Percentiles rank a stretch among this genome's conserved stretches.
phyloP scores from a whole-genome alignment of 2,888 invertebrate genomes.

The Drosophila kambysellisi region DNA sequence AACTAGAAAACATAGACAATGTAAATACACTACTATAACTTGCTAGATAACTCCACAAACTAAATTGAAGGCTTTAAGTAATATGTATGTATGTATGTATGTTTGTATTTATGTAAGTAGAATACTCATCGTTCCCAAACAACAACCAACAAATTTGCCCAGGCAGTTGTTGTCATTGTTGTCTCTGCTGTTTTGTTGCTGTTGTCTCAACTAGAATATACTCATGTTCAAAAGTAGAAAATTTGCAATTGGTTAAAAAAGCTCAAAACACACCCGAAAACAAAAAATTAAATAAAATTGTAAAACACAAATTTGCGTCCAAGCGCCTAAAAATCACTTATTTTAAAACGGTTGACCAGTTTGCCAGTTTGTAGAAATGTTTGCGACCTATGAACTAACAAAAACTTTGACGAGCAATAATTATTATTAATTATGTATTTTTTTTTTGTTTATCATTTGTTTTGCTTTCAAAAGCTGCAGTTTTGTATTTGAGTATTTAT shows the following conservation, averaged over 20 bases:
- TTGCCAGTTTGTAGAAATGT: constrained; percentile 62
- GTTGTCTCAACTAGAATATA: constrained; percentile 83
- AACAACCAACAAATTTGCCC: constrained; percentile 46
- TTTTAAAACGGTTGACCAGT: constrained; percentile 28
- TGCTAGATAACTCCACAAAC: constrained; percentile 59
- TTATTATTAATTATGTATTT: constrained; percentile 39
- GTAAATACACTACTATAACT: constrained; percentile 35
- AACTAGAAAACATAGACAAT: constrained; percentile 35
- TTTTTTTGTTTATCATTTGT: constrained; percentile 30
- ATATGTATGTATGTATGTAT: constrained; percentile 14
- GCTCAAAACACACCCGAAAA: constrained; percentile 28
- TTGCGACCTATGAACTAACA: constrained; percentile 72
- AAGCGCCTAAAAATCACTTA: constrained; percentile 80
- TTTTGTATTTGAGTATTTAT: constrained; percentile 62
- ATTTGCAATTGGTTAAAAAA: constrained; percentile 32
- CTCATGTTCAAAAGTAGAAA: constrained; percentile 66
- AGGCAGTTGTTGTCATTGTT: constrained; percentile 28
- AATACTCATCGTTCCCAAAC: constrained; percentile 71
- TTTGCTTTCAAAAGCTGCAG: constrained; percentile 35
- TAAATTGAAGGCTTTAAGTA: constrained; percentile 59
- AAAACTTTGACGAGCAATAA: constrained; percentile 72
- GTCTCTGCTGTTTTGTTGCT: constrained; percentile 49
- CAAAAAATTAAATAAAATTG: constrained; percentile 28
- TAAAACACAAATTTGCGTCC: constrained; percentile 25
- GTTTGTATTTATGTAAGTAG: constrained; percentile 46